Evolutionary conservation across 2,113 vertebrate species (phyloP).

Genomic region (Opisthocomus hoazin): DNA sequence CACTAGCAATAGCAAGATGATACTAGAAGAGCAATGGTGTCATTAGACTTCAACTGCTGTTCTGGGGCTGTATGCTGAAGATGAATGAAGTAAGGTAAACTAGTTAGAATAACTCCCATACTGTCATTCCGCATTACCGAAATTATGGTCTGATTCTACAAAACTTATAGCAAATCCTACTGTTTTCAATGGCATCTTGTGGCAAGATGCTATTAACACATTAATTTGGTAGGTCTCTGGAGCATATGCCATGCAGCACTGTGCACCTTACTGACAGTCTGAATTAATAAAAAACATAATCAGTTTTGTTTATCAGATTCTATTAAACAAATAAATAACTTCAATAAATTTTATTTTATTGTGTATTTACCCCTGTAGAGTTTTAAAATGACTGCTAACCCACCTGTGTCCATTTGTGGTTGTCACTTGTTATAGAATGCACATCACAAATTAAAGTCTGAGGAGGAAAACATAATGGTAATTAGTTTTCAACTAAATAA

Average conservation of each 20-base stretch:
- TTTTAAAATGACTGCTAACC: slow-evolving; percentile 1
- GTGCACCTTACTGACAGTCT: not conserved
- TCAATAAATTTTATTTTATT: not conserved
- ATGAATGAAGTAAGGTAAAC: not conserved
- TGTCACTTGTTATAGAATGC: slow-evolving; percentile 97
- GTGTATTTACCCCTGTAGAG: not conserved
- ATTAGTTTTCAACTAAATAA: not conserved
- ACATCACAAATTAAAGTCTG: slow-evolving; percentile 98
- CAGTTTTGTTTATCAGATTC: not conserved
- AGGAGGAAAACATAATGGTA: not conserved
- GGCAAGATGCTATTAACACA: not conserved
- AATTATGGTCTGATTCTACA: not conserved
- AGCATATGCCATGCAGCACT: not conserved
- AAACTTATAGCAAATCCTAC: not conserved
- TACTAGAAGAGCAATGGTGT: not conserved
- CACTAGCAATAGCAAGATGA: not conserved
- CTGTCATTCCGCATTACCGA: not conserved
- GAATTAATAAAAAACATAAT: not conserved
- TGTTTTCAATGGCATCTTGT: not conserved
- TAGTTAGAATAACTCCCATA: not conserved
- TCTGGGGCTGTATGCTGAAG: not conserved
- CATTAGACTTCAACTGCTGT: not conserved
- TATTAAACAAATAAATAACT: not conserved
- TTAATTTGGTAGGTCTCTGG: not conserved
- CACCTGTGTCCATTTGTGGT: slow-evolving; percentile 99